These are phyloP conservation scores for Hirundo rustica DNA, from an alignment of 2,797 vertebrate genomes.

Conservation along the genomic window DNA sequence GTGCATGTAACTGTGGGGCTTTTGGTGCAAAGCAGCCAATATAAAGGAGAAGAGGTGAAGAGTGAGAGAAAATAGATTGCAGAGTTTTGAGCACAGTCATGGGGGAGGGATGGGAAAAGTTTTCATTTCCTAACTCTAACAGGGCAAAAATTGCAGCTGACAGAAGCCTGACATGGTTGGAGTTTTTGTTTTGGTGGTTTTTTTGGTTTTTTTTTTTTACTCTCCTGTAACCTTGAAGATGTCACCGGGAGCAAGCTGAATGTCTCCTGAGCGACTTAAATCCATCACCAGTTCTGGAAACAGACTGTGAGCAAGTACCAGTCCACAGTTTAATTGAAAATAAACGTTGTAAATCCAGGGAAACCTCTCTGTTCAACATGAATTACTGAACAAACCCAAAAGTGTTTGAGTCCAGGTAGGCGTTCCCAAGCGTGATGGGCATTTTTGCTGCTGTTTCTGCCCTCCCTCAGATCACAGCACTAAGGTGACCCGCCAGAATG, in stretches of 20 bases:
- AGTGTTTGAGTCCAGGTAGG: not conserved
- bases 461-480: not conserved
- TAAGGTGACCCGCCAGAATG: not conserved
- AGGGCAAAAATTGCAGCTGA: not conserved
- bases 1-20: slow-evolving; percentile 49
- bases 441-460: not conserved
- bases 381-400: not conserved
- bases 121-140: slow-evolving; percentile 28
- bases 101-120: slow-evolving; percentile 26
- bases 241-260: not conserved
- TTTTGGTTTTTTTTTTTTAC: no score
- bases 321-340: slow-evolving; percentile 53
- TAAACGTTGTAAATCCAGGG: slow-evolving; percentile 6
- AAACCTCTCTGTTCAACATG: not conserved
- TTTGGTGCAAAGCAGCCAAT: slow-evolving; percentile 54
- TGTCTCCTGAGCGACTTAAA: not conserved
- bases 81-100: slow-evolving; percentile 10
- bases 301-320: slow-evolving; percentile 7
- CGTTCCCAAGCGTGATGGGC: not conserved
- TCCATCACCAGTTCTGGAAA: not conserved
- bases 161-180: not conserved
- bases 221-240: slow-evolving; percentile 6
- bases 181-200: not conserved
- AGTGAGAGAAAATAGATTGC: slow-evolving; percentile 55
- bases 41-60: slow-evolving; percentile 55